Evolutionary conservation across 2,113 vertebrate species (phyloP), one percentile per base, ranked within the genome.

Genomic region (Tragelaphus imberbis): DNA sequence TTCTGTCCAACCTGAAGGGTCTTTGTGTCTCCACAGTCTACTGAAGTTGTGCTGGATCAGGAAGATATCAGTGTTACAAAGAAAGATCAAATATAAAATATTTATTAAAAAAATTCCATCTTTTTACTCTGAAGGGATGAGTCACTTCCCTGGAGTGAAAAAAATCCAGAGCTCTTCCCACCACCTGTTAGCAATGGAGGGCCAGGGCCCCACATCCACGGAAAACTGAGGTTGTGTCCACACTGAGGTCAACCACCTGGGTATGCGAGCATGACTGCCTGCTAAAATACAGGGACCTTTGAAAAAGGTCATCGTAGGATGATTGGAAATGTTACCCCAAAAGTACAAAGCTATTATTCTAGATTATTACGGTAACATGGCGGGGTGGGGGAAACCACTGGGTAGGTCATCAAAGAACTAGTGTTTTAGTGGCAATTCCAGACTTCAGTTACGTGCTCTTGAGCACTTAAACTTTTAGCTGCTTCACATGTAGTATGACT

Each of bases 251-350:
- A 77, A 6, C 44, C 80, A 71, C 44, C 30, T 27, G 21, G 40
- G 6, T 30, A 9, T 55, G 17, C 23, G 16, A 58, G 63, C 21
- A 30, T 55, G 61, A 53, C 59, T 49, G 5, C 80, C 21, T 59
- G 27, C 17, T 80, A 6, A 71, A 75, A 65, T 44, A 51, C 86
- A 94, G 95, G 59, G 25, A 3, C 15, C 56, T 98, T 84, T 79
- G 65, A 84, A 82, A 90, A 97, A 92, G 85, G 27, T 47, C 51
- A 16, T 90, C 40, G 28, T 11, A 55, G 84, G 17, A 61, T 89
- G 85, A 92, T 84, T 93, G 85, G 84, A 95, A 93, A 61, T 53
- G 59, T 97, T 94, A 79, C 63, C 84, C 19, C 47, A 89, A 94
- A 82, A 82, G 10, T 47, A 89, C 81, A 36, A 84, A 96, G 55